Evolutionary conservation across 2,113 vertebrate species (phyloP), one percentile per base, ranked within the genome.

Genomic region (Rhegmatorhina hoffmannsi): DNA sequence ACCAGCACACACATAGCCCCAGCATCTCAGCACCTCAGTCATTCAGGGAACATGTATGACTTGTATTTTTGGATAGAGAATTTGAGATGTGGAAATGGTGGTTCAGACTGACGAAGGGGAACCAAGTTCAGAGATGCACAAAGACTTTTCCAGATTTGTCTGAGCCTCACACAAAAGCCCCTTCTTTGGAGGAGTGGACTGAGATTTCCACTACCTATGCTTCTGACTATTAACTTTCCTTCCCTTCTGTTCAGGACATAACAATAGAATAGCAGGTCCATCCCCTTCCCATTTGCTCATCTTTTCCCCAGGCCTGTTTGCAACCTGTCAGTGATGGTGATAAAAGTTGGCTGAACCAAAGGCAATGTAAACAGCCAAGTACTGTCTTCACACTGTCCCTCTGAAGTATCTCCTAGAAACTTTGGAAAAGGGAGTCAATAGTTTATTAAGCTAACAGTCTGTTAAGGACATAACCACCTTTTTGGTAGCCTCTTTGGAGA

Each of bases 251-350:
- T 82, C 29, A 38, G 36, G 17, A 85, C 53, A 80, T 67, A 94
- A 88, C 0, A 0, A 13, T 53, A 50, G 62, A 66, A 23, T 25
- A 2, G 0, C 63, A 62, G 43, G 67, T 73, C 47, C n/a, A 47
- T 9, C 50, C 21, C 59, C 34, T 44, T 43, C 49, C 29, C 59
- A 25, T 50, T 78, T 49, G 28, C 50, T 92, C 0, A 0, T 83
- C 78, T 91, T 85, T 83, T 70, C 78, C 64, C 38, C 43, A 63
- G 59, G 50, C 78, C 67, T 80, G 50, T 86, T 90, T 79, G 72
- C 87, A 83, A 47, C 0, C 3, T 84, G 92, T 86, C 79, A 77
- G 47, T 81, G 94, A 92, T 19, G 46, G 88, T 44, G 92, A 74
- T 44, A 92, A 91, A 94, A 94, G 74, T 49, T 7, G 2, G 58